Percentiles rank a stretch among this genome's conserved stretches.
Evolutionary conservation across 2,888 invertebrate genomes (phyloP).

Genomic region (Hydriomena furcata): DNA sequence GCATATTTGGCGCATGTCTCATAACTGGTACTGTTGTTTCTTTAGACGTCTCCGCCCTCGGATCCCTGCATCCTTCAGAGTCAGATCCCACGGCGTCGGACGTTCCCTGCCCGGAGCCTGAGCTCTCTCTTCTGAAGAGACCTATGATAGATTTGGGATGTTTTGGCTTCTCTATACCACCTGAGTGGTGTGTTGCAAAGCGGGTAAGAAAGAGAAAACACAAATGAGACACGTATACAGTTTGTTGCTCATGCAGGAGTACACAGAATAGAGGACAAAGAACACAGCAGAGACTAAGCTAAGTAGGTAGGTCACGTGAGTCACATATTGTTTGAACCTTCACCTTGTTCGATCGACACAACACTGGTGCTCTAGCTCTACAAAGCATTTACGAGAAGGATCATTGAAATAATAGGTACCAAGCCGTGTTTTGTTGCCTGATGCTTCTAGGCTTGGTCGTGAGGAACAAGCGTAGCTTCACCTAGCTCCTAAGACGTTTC

Average conservation of each 20-base stretch:
- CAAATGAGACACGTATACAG: constrained; percentile 53
- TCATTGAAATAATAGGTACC: too few species aligned
- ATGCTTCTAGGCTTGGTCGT: too few species aligned
- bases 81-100: constrained; percentile 82
- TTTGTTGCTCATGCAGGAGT: constrained; percentile 33
- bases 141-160: constrained; percentile 94
- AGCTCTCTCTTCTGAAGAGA: constrained; percentile 92
- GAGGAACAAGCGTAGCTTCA: too few species aligned
- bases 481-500: too few species aligned
- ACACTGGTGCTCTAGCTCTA: too few species aligned
- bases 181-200: constrained; percentile 69
- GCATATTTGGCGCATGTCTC: constrained; percentile 58
- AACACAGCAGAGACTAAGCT: background rate
- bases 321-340: too few species aligned
- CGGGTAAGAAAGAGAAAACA: constrained; percentile 57
- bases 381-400: too few species aligned
- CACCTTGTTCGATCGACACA: too few species aligned
- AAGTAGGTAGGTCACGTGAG: too few species aligned
- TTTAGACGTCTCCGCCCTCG: constrained; percentile 63
- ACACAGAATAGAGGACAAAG: constrained; percentile 9
- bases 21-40: constrained; percentile 62
- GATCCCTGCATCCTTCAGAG: constrained; percentile 77
- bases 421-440: too few species aligned
- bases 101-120: constrained; percentile 86
- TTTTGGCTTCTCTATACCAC: constrained; percentile 94